Conservation (phyloP, 2,888 invertebrate species). For the Stenodema calcarata region DNA sequence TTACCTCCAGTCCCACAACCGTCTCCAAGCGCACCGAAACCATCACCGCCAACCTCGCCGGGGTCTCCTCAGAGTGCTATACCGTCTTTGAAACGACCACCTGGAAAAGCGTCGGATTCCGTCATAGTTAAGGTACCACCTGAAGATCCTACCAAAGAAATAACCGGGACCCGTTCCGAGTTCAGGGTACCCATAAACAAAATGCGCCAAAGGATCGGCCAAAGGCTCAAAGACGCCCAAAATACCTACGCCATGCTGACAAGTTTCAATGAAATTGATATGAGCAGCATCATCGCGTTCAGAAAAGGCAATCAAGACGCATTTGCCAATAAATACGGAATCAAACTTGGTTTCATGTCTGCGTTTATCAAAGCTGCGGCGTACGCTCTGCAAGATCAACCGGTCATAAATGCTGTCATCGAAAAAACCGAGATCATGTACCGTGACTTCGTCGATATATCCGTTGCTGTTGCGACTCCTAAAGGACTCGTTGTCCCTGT, state of each 20-base stretch:
- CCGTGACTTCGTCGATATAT: conserved; percentile 97
- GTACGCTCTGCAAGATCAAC: conserved; percentile 91
- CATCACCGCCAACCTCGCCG: conserved; percentile 59
- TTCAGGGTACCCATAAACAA: conserved; percentile 98
- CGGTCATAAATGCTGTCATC: conserved; percentile 96
- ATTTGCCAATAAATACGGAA: conserved; percentile 90
- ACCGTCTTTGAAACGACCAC: conserved; percentile 55
- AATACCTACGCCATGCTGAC: conserved; percentile 98
- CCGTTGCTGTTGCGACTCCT: conserved; percentile 95
- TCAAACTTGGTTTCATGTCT: conserved; percentile 98
- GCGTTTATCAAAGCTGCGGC: conserved; percentile 95
- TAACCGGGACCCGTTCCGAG: conserved; percentile 87
- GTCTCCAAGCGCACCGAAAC: conserved; percentile 61
- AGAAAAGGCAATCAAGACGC: conserved; percentile 86
- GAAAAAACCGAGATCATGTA: conserved; percentile 82
- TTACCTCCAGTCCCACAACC: conserved; percentile 60
- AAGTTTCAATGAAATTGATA: conserved; percentile 98
- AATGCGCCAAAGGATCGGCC: conserved; percentile 92
- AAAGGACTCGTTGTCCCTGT: conserved; percentile 98
- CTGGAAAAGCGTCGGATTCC: conserved; percentile 59
- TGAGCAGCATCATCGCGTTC: conserved; percentile 93
- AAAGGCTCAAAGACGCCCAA: conserved; percentile 95
- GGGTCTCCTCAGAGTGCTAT: conserved; percentile 56
- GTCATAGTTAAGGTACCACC: conserved; percentile 71
- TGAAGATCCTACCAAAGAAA: conserved; percentile 81